Conservation (phyloP, 2,113 vertebrate genomes). For the Pelecanoides urinatrix region DNA sequence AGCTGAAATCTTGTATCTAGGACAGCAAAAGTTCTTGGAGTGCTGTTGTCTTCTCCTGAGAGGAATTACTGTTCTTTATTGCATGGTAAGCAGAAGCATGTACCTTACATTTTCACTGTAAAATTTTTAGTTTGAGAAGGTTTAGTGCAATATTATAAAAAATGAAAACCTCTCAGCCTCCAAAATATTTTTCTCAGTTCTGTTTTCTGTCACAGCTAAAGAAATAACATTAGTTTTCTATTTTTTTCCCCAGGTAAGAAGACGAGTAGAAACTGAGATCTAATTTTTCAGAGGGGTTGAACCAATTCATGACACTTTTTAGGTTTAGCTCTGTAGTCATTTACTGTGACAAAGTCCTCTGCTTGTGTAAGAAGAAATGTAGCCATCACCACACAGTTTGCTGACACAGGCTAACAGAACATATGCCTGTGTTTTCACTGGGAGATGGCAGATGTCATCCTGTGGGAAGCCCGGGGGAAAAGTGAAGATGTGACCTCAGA, state of each 20-base stretch:
- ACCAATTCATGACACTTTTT: background rate
- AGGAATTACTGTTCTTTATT: background rate
- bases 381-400: background rate
- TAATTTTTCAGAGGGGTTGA: background rate
- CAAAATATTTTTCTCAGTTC: background rate
- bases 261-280: background rate
- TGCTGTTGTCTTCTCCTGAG: background rate
- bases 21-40: background rate
- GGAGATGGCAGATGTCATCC: slow-evolving; percentile 1
- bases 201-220: background rate
- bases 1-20: background rate
- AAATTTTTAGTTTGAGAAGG: background rate
- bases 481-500: background rate
- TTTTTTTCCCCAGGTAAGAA: background rate
- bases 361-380: background rate
- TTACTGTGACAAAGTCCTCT: background rate
- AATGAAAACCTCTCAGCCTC: background rate
- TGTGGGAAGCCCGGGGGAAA: background rate
- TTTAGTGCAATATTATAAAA: background rate
- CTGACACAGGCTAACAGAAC: slow-evolving; percentile 16
- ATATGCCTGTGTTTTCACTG: background rate
- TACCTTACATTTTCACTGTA: background rate
- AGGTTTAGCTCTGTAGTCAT: background rate
- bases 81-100: background rate
- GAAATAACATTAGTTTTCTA: background rate